phyloP scores from a whole-genome alignment of 64 coral and sea anemone genomes.

The Pocillopora verrucosa region DNA sequence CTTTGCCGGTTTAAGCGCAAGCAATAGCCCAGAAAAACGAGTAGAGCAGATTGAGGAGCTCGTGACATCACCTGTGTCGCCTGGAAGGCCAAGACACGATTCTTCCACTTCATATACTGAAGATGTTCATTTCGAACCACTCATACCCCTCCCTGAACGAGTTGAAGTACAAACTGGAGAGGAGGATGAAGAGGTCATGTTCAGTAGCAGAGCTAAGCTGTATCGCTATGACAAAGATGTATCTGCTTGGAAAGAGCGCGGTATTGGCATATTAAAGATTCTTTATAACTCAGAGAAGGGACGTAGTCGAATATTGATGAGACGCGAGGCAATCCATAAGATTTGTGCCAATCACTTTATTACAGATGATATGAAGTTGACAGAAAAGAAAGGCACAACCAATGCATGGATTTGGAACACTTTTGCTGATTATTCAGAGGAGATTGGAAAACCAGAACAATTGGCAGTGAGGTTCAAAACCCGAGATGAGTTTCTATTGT shows the following conservation, averaged over 20 bases:
- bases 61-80: conserved; percentile 3
- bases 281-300: conserved; percentile 48
- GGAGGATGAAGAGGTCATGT: conserved; percentile 81
- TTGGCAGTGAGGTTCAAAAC: conserved; percentile 92
- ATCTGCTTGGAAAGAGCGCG: conserved; percentile 91
- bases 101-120: conserved; percentile 67
- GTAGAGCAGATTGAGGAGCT: conserved; percentile 10
- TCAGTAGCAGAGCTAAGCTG: conserved; percentile 85
- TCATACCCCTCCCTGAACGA: conserved; percentile 77
- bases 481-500: conserved; percentile 55
- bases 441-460: conserved; percentile 79
- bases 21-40: conserved; percentile 79
- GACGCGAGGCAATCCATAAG: conserved; percentile 91
- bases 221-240: conserved; percentile 82
- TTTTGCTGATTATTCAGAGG: conserved; percentile 83
- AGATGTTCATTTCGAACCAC: conserved; percentile 94
- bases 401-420: conserved; percentile 80
- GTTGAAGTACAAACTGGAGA: conserved; percentile 89
- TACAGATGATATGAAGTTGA: conserved; percentile 78
- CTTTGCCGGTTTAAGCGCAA: conserved; percentile 89
- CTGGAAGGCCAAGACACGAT: conserved; percentile 42
- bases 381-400: conserved; percentile 57
- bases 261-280: conserved; percentile 86
- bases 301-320: conserved; percentile 83
- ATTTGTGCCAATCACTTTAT: conserved; percentile 96